Base-by-base conservation (phyloP, 2,113 vertebrate genomes). In the Propithecus coquereli region DNA sequence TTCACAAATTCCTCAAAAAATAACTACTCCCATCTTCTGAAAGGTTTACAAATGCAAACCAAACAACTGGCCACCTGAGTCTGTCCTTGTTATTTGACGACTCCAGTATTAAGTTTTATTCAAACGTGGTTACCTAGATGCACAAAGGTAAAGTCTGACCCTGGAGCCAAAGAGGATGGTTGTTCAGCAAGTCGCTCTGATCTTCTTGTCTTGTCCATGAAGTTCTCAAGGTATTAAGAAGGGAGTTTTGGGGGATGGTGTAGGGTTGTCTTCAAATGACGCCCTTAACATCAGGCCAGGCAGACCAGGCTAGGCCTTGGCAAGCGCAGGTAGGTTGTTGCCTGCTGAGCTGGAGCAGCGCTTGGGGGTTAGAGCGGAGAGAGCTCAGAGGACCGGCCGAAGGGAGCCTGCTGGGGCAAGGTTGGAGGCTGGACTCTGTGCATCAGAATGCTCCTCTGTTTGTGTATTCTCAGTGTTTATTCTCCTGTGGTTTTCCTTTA, bases 1-100 rank as follows among this genome's bases (percentile, higher is more conserved):
- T 83, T 65, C 71, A 71, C 66, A 96, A 32, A 71, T 76, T 95
- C 34, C 70, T 65, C 83, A 65, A 74, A 77, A 96, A 59, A 43
- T 37, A 40, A 94, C 8, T 30, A 87, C 54, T 76, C 43, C 14
- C 54, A 1, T 94, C 10, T 90, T 85, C 34, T 2, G 34, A 52
- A 91, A 70, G 18, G 22, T 59, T 81, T 90, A 25, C 34, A 40
- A 63, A 57, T 77, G 45, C 1, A 47, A 9, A 61, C 22, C 57
- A 12, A 50, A 43, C 61, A 52, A 59, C 30, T 40, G 81, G 59
- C 52, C 34, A 40, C 2, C 12, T 5, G 76, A 43, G 2, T 37
- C 8, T 50, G 13, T 52, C 16, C 4, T n/a, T 47, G 37, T 23
- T 79, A 20, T 70, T 57, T 50, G 20, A 61, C 25, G 20, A 8